These are phyloP conservation scores for Vanessa atalanta DNA, from an alignment of 1,140 invertebrate species.

Conservation along the genomic window DNA sequence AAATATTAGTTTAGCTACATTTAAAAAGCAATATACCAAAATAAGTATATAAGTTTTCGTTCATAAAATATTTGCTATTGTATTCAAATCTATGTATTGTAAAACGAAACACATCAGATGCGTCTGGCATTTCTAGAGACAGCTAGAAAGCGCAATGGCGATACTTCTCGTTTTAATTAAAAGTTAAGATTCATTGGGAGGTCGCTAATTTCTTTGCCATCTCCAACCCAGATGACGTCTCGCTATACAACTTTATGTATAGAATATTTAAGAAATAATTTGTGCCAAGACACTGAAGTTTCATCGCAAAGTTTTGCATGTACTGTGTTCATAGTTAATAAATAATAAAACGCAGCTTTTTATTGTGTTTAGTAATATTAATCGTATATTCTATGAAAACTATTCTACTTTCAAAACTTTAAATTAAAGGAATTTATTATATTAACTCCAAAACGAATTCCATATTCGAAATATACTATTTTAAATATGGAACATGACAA, in stretches of 20 bases:
- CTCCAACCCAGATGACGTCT: slow-evolving; percentile 49
- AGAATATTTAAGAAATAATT: slow-evolving; percentile 37
- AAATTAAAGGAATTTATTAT: no score
- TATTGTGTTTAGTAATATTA: no score
- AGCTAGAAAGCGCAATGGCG: slow-evolving; percentile 20
- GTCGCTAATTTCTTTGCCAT: slow-evolving; percentile 54
- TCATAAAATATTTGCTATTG: neutral
- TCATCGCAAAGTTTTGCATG: slow-evolving; percentile 17
- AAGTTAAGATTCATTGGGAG: slow-evolving; percentile 56
- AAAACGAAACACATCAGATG: slow-evolving; percentile 22
- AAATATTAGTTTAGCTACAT: no score
- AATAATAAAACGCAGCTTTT: no score
- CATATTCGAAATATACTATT: no score
- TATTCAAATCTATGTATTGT: neutral
- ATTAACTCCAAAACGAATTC: no score
- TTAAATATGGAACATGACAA: no score
- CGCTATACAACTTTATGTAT: slow-evolving; percentile 21
- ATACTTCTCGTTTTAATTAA: slow-evolving; percentile 55
- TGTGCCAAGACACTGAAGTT: slow-evolving; percentile 21
- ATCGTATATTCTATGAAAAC: no score
- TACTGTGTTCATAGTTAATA: neutral
- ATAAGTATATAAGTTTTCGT: no score
- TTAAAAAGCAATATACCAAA: no score
- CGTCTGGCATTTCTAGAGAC: slow-evolving; percentile 16
- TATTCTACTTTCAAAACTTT: no score